Conservation (phyloP, 2,888 invertebrate genomes). For the Crematogaster levior region DNA sequence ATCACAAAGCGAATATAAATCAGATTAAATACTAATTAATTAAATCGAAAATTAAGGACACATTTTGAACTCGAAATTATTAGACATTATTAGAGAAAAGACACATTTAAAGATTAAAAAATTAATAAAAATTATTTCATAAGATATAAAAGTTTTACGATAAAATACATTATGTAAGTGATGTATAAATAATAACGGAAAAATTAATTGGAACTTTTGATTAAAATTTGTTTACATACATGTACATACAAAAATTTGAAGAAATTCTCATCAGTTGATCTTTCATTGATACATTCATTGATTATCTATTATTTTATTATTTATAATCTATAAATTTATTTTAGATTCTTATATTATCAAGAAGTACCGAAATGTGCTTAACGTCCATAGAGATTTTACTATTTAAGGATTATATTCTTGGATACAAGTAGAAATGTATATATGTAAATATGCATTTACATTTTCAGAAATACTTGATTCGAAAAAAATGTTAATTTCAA, state of each 20-base stretch:
- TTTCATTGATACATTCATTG: neutral
- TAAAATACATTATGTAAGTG: neutral
- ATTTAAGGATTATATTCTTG: neutral
- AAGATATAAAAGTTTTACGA: neutral
- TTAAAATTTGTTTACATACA: neutral
- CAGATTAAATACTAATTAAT: neutral
- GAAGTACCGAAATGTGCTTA: neutral
- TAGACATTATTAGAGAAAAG: neutral
- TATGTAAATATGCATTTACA: neutral
- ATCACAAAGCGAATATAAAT: neutral
- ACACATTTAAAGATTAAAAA: neutral
- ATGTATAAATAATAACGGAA: neutral
- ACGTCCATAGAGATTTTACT: neutral
- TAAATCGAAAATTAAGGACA: neutral
- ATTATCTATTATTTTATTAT: neutral
- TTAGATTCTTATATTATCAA: neutral
- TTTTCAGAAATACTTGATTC: neutral
- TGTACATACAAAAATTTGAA: neutral
- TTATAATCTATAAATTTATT: neutral
- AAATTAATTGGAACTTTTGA: neutral
- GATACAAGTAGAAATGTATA: neutral
- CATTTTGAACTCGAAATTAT: neutral
- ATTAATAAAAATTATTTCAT: neutral
- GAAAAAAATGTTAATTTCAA: constrained; percentile 6
- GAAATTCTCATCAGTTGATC: neutral